Evolutionary conservation across 2,888 invertebrate species (phyloP), one percentile per base, ranked within the genome.

Genomic region (Synanthedon myopaeformis): DNA sequence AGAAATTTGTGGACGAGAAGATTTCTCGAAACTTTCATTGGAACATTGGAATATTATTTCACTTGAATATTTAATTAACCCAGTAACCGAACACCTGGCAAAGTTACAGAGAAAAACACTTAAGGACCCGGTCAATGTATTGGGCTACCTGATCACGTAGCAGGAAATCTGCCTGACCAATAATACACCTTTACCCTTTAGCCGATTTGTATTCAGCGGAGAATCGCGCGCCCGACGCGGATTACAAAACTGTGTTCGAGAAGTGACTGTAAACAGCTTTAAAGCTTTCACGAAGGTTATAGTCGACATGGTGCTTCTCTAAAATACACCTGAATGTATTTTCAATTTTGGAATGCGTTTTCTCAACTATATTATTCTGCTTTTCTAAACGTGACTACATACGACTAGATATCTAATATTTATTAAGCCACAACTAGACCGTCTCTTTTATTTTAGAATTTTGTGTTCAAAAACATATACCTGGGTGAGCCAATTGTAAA

Each of bases 101-200:
- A 53, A 55, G 54, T 53, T 62, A 74, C 73, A 75, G 57, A 68
- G 70, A 69, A 76, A 76, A 72, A 74, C 75, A 75, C 74, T 77
- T 70, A 74, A 69, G 65, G 45, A 69, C 70, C 62, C 64, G 63
- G 57, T 64, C 64, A 64, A 64, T 66, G 62, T 70, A 74, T 76
- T 72, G 67, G 61, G 60, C 58, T 61, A 67, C 67, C 76, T 67
- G 74, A 70, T 73, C 76, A 78, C 78, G 78, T 79, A 71, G 62
- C 53, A 59, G 72, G 73, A 76, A 79, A 79, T 79, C 77, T 79
- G 76, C 77, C 76, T 76, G 77, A 76, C 78, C 77, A 76, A 78
- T 76, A 45, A 77, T 74, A 76, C 66, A 76, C 77, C 75, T 76
- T 73, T 65, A 76, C 76, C 76, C 76, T 76, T 75, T 67, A 45